These are phyloP conservation scores for Vanessa atalanta DNA, from an alignment of 1,140 invertebrate species.

Conservation along the genomic window DNA sequence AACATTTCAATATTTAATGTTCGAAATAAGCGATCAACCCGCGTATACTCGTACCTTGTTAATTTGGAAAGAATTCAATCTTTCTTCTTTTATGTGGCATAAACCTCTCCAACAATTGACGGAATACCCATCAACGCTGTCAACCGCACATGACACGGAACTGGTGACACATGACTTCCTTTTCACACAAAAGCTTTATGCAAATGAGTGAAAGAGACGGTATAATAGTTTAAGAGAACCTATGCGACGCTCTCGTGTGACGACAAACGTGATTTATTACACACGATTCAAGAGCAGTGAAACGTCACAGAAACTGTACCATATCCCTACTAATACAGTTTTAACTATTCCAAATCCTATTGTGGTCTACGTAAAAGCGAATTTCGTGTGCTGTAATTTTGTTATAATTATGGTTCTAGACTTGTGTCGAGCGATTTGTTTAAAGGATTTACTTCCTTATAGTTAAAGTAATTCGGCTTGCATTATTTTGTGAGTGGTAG, in stretches of 20 bases:
- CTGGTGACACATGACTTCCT: constrained; percentile 24
- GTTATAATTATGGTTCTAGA: background rate
- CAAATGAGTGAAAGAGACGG: constrained; percentile 25
- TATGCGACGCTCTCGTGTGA: constrained; percentile 24
- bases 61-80: constrained; percentile 1
- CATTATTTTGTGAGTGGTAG: background rate
- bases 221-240: constrained; percentile 28
- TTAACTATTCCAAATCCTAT: constrained; percentile 7
- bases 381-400: background rate
- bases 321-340: constrained; percentile 13
- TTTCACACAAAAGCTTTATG: constrained; percentile 22
- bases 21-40: background rate
- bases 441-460: constrained; percentile 13
- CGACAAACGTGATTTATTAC: constrained; percentile 31
- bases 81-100: constrained; percentile 15
- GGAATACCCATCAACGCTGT: constrained; percentile 24
- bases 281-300: constrained; percentile 26
- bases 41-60: background rate
- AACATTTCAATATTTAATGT: background rate
- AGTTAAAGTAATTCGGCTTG: constrained; percentile 7
- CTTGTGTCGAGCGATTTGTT: constrained; percentile 6
- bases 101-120: constrained; percentile 20
- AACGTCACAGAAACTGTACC: constrained; percentile 18
- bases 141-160: constrained; percentile 24
- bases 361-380: background rate